A percentile compares a stretch with the other conserved stretches of the same genome.
Conservation (phyloP, 2,113 vertebrate genomes). For the Martes martes region DNA sequence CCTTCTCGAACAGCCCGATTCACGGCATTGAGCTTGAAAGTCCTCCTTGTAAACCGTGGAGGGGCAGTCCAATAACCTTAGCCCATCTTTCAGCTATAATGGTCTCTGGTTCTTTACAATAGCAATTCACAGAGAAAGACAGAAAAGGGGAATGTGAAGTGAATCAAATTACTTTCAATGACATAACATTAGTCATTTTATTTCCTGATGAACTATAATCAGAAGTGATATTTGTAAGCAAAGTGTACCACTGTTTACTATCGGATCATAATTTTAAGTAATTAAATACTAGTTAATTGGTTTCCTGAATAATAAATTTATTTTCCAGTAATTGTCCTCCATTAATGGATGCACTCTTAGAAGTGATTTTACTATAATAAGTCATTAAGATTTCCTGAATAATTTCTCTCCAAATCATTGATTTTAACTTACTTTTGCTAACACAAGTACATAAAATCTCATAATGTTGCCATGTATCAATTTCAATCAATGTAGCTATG, state of each 20-base stretch:
- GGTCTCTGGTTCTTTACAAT: neutral
- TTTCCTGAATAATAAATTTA: conserved; percentile 81
- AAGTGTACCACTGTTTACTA: conserved; percentile 78
- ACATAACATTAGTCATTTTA: conserved; percentile 38
- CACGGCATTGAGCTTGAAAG: fast-evolving
- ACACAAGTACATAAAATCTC: conserved; percentile 50
- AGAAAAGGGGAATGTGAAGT: neutral
- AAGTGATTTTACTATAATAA: conserved; percentile 82
- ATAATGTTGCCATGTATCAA: conserved; percentile 62
- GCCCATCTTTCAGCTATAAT: neutral
- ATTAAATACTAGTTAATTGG: conserved; percentile 87
- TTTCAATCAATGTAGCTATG: conserved; percentile 62
- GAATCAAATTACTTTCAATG: neutral
- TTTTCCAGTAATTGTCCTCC: conserved; percentile 84
- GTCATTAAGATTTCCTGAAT: conserved; percentile 86
- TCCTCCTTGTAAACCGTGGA: neutral
- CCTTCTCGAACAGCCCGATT: neutral
- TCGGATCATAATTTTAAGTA: conserved; percentile 84
- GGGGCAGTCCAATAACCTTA: neutral
- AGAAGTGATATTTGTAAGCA: conserved; percentile 75
- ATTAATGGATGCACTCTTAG: conserved; percentile 82
- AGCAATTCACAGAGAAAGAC: neutral
- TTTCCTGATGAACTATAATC: conserved; percentile 64
- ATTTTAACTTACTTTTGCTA: conserved; percentile 83
- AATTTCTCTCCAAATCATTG: conserved; percentile 83